Conservation (phyloP, 1,140 invertebrate genomes). For the Chelonus insularis region DNA sequence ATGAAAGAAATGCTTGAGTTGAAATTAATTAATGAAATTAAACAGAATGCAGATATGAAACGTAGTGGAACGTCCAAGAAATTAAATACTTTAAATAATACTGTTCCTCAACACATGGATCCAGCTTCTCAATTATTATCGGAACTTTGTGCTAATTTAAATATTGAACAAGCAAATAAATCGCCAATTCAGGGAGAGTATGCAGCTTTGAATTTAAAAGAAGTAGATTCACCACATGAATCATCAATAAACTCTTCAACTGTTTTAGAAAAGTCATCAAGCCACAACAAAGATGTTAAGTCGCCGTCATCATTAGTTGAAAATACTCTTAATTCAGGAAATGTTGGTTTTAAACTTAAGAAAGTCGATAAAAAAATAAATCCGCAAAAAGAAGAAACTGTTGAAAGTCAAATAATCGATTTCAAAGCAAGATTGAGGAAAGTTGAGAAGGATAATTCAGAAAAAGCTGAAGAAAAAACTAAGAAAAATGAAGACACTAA, state of each 20-base stretch:
- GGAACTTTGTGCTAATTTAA: conserved; percentile 64
- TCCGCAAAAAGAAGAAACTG: conserved; percentile 60
- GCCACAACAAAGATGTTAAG: conserved; percentile 31
- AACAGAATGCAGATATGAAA: conserved; percentile 73
- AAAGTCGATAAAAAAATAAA: conserved; percentile 66
- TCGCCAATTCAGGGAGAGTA: conserved; percentile 44
- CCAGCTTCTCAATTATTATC: conserved; percentile 79
- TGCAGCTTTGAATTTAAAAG: conserved; percentile 43
- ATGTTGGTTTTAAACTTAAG: conserved; percentile 64
- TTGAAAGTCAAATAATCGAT: conserved; percentile 72
- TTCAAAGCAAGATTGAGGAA: conserved; percentile 84
- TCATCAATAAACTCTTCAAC: conserved; percentile 6
- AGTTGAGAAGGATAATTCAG: conserved; percentile 67
- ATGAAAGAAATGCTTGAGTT: conserved; percentile 81
- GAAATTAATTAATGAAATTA: conserved; percentile 80
- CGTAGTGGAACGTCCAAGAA: conserved; percentile 40
- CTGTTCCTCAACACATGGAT: conserved; percentile 42
- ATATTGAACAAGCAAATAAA: conserved; percentile 42
- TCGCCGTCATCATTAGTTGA: conserved; percentile 40
- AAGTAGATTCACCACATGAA: conserved; percentile 27
- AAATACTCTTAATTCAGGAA: conserved; percentile 31
- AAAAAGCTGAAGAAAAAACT: conserved; percentile 53
- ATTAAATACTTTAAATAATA: conserved; percentile 34
- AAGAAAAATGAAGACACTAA: conserved; percentile 34
- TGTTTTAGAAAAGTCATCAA: conserved; percentile 34